Evolutionary conservation across 2,113 vertebrate genomes (phyloP).

Genomic region (Candoia aspera): DNA sequence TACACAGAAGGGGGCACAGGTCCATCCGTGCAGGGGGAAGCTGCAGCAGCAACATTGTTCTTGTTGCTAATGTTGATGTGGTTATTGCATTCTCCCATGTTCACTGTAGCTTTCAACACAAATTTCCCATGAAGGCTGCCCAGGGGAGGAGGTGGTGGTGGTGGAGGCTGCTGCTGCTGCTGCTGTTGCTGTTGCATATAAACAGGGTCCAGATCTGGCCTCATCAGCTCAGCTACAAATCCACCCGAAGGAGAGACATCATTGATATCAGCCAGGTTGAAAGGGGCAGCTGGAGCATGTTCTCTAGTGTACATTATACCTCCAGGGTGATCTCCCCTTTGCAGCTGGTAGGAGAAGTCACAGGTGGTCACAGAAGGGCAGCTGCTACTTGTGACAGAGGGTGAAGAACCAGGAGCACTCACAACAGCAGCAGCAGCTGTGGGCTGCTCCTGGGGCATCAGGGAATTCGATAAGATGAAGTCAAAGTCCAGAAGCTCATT

Average conservation of each 20-base stretch:
- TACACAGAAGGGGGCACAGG: constrained; percentile 62
- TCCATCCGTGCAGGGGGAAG: constrained; percentile 71
- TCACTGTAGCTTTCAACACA: constrained; percentile 87
- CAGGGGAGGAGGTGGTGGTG: constrained; percentile 59
- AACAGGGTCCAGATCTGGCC: constrained; percentile 91
- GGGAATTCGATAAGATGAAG: constrained; percentile 93
- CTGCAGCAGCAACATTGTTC: constrained; percentile 61
- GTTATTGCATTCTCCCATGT: constrained; percentile 81
- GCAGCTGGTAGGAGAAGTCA: constrained; percentile 63
- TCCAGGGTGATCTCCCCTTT: constrained; percentile 66
- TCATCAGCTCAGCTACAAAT: constrained; percentile 93
- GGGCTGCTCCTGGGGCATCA: constrained; percentile 83
- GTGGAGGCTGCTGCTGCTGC: constrained; percentile 73
- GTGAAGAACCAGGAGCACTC: constrained; percentile 69
- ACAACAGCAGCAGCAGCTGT: constrained; percentile 66
- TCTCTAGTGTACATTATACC: constrained; percentile 61
- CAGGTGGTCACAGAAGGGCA: constrained; percentile 48
- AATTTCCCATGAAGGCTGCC: constrained; percentile 89
- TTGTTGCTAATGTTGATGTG: constrained; percentile 80
- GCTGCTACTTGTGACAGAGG: constrained; percentile 58
- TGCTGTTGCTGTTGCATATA: constrained; percentile 82
- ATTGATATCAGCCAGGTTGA: constrained; percentile 88
- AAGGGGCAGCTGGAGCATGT: constrained; percentile 58
- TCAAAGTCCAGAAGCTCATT: constrained; percentile 91
- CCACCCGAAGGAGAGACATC: constrained; percentile 93